Conservation (phyloP, 2,888 invertebrate species). For the Thelaira solivaga region DNA sequence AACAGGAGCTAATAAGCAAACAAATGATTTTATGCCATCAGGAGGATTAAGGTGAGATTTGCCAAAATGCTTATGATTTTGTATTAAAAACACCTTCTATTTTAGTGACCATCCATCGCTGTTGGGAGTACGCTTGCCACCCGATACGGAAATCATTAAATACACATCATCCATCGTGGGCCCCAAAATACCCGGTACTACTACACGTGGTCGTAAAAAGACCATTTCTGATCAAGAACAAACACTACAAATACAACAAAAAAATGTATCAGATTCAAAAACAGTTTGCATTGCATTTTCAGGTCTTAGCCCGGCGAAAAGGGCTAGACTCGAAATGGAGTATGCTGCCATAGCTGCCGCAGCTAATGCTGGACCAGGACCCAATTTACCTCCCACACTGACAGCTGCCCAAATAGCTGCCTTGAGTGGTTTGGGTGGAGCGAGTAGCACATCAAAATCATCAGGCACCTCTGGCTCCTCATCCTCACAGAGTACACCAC, state of each 20-base stretch:
- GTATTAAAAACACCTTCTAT: background rate
- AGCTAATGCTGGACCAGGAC: slow-evolving; percentile 66
- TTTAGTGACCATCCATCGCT: slow-evolving; percentile 88
- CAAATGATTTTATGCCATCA: slow-evolving; percentile 76
- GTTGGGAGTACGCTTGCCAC: slow-evolving; percentile 89
- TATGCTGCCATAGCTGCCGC: slow-evolving; percentile 77
- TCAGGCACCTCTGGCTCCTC: slow-evolving; percentile 34
- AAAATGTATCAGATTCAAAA: slow-evolving; percentile 72
- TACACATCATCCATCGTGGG: slow-evolving; percentile 92
- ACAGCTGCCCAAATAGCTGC: slow-evolving; percentile 65
- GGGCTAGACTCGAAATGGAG: slow-evolving; percentile 77
- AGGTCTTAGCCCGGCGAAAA: slow-evolving; percentile 77
- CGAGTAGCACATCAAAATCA: slow-evolving; percentile 56
- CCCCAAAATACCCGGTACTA: slow-evolving; percentile 90
- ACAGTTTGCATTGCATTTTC: slow-evolving; percentile 78
- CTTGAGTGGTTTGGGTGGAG: slow-evolving; percentile 60
- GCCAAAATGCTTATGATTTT: background rate
- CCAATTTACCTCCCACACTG: slow-evolving; percentile 57
- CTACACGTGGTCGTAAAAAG: slow-evolving; percentile 91
- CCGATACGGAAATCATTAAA: slow-evolving; percentile 93
- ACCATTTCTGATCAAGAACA: slow-evolving; percentile 89
- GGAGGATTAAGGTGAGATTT: slow-evolving; percentile 66
- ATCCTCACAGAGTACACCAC: slow-evolving; percentile 55
- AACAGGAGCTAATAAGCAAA: slow-evolving; percentile 64
- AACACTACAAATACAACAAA: slow-evolving; percentile 71